phyloP scores from a whole-genome alignment of 2,113 vertebrate genomes.

The Hiodon tergisus region DNA sequence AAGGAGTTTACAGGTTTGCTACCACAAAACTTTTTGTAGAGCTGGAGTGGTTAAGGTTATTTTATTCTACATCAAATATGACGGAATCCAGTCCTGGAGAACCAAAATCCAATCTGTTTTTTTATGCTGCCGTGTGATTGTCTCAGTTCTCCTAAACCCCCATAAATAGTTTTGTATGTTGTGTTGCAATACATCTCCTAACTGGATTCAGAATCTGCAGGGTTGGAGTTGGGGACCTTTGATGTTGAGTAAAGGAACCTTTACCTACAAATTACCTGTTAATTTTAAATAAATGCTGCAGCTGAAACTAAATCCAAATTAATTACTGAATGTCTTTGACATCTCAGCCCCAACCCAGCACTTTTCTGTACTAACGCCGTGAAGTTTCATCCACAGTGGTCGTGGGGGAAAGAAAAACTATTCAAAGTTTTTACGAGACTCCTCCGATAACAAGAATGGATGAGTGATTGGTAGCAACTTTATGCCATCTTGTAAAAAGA shows the following conservation, averaged over 20 bases:
- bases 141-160: no score
- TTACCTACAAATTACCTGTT: no score
- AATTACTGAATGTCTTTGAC: not conserved
- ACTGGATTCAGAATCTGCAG: no score
- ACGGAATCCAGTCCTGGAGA: not conserved
- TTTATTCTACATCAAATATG: not conserved
- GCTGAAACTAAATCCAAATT: no score
- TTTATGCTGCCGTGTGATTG: no score
- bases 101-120: not conserved
- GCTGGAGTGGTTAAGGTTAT: not conserved
- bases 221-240: no score
- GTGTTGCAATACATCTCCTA: no score
- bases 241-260: no score
- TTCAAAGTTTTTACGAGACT: not conserved
- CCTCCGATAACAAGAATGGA: not conserved
- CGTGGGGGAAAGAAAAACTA: not conserved
- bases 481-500: slow-evolving; percentile 27
- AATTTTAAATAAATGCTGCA: no score
- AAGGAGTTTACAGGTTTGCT: no score
- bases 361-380: not conserved
- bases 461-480: slow-evolving; percentile 21
- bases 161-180: no score
- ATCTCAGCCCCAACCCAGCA: not conserved
- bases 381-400: not conserved
- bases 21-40: no score